Evolutionary conservation across 1,140 invertebrate genomes (phyloP).

Genomic region (Meteorus sp.): DNA sequence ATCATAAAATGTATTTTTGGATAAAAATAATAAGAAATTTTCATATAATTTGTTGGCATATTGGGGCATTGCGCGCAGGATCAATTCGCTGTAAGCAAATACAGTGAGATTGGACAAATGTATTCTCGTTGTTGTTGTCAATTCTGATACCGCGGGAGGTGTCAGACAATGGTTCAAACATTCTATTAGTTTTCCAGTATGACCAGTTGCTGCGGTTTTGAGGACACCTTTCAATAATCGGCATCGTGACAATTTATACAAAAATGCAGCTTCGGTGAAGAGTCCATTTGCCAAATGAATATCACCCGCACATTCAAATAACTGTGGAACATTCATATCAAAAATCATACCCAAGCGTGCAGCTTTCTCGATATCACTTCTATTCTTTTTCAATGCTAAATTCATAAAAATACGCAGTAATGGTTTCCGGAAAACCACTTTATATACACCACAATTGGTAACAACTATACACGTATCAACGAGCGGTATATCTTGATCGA

Average conservation of each 20-base stretch:
- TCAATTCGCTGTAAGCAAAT: slow-evolving; percentile 68
- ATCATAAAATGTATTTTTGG: slow-evolving; percentile 71
- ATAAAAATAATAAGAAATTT: slow-evolving; percentile 67
- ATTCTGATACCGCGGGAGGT: slow-evolving; percentile 60
- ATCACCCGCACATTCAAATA: slow-evolving; percentile 75
- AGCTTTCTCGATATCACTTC: slow-evolving; percentile 60
- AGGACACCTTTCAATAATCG: slow-evolving; percentile 71
- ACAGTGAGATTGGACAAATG: slow-evolving; percentile 72
- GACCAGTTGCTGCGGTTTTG: slow-evolving; percentile 73
- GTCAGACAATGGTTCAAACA: slow-evolving; percentile 64
- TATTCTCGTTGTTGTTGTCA: slow-evolving; percentile 65
- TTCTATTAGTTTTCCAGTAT: slow-evolving; percentile 69
- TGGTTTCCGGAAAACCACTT: slow-evolving; percentile 67
- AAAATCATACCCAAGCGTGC: slow-evolving; percentile 63
- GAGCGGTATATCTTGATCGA: slow-evolving; percentile 57
- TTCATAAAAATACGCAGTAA: slow-evolving; percentile 71
- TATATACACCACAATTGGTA: slow-evolving; percentile 70
- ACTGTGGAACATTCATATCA: slow-evolving; percentile 68
- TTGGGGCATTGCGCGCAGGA: slow-evolving; percentile 54
- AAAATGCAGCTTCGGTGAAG: slow-evolving; percentile 67
- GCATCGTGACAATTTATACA: slow-evolving; percentile 74
- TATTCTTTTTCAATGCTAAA: slow-evolving; percentile 60
- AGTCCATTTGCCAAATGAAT: slow-evolving; percentile 66
- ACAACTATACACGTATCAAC: slow-evolving; percentile 73
- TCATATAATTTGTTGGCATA: slow-evolving; percentile 53